These are phyloP conservation scores for Netelia inedita DNA, from an alignment of 2,888 invertebrate genomes.

Conservation along the genomic window DNA sequence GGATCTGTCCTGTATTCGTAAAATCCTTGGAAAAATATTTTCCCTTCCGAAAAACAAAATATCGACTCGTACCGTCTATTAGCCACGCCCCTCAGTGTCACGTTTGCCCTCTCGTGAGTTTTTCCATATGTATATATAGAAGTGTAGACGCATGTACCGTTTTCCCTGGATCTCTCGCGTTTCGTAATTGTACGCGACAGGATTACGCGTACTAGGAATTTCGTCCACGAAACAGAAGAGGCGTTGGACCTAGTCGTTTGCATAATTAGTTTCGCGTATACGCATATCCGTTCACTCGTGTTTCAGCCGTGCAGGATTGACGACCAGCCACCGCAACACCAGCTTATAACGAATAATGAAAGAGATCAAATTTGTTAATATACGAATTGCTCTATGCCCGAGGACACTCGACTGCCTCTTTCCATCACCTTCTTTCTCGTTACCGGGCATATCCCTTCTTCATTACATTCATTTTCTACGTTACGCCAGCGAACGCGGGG, in stretches of 20 bases:
- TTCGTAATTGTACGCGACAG: not conserved
- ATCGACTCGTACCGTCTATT: slow-evolving; percentile 24
- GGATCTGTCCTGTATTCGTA: not conserved
- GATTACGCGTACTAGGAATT: not conserved
- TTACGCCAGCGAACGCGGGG: slow-evolving; percentile 10
- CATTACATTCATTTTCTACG: slow-evolving; percentile 53
- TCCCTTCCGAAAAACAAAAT: slow-evolving; percentile 28
- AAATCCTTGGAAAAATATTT: slow-evolving; percentile 42
- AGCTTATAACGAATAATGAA: slow-evolving; percentile 37
- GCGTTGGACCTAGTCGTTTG: not conserved
- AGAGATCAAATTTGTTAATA: slow-evolving; percentile 36
- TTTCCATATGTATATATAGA: not conserved
- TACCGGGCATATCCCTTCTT: not conserved
- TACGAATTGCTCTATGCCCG: slow-evolving; percentile 37
- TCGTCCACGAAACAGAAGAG: not conserved
- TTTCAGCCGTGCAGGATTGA: not conserved
- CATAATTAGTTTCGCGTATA: too few relatives aligned
- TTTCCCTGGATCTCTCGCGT: not conserved
- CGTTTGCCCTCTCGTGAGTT: not conserved
- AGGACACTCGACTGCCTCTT: not conserved
- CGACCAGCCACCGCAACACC: not conserved
- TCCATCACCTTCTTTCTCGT: not conserved
- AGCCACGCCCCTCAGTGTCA: slow-evolving; percentile 1
- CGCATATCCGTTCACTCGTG: not conserved
- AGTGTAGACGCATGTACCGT: not conserved